Evolutionary conservation across 2,113 vertebrate species (phyloP), one percentile per base, ranked within the genome.

Genomic region (Poicephalus meyeri): DNA sequence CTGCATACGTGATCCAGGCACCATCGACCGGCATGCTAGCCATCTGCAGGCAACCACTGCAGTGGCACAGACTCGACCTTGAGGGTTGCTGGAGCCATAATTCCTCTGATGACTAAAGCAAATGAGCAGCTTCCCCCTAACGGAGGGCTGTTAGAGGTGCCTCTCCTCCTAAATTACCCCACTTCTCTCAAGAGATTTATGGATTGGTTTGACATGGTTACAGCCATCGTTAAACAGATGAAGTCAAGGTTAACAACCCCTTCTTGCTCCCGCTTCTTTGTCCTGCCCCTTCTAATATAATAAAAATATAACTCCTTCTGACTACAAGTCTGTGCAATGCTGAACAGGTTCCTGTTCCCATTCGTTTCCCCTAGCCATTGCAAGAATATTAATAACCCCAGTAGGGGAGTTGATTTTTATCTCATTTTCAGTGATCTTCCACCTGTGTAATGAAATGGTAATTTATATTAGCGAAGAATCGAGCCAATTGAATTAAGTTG

Each of bases 371-470:
- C 33, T 35, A 35, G 80, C 88, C 91, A 44, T 14, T 46, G 76
- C 41, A 35, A 37, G 60, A 83, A 84, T 78, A 88, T 91, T 71
- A 76, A 78, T 42, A 87, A 41, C 44, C 31, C 70, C 55, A 72
- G 13, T 12, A 20, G 61, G 53, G 61, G 26, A 82, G 89, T 9
- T 91, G 81, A 83, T 91, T 83, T 37, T 88, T 65, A 56, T 16
- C 94, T 95, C 56, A 4, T 89, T 95, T 88, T 44, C 91, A 44
- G 79, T 55, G 71, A 58, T 88, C 93, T 94, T 68, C 81, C 88
- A 95, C 88, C 89, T 91, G 74, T 29, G 85, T 64, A 86, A 96
- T 94, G 91, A 94, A 85, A 96, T 69, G 69, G 15, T 88, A 80
- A 94, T 96, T 96, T 94, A 80, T 82, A 83, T 63, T 3, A 25